phyloP scores from a whole-genome alignment of 2,888 invertebrate species.

The Biston stratarius region DNA sequence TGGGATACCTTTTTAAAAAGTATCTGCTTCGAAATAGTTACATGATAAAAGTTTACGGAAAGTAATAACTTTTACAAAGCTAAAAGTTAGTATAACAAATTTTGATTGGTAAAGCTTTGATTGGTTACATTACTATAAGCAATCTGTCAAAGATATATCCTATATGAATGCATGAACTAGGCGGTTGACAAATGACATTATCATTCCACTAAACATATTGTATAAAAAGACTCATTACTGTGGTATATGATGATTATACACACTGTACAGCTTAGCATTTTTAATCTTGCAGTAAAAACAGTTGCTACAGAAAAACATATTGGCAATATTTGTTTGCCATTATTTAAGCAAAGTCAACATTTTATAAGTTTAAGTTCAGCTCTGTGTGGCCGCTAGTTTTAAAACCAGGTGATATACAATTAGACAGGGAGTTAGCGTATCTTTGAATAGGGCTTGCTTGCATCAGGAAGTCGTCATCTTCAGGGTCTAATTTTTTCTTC shows the following conservation, averaged over 20 bases:
- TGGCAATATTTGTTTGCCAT: not conserved
- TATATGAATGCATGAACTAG: constrained; percentile 11
- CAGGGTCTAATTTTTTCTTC: constrained; percentile 71
- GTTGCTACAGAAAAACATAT: not conserved
- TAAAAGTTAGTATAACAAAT: not conserved
- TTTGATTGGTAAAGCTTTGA: no score
- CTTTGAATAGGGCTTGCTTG: constrained; percentile 67
- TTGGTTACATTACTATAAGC: not conserved
- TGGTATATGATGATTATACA: not conserved
- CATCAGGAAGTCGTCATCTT: constrained; percentile 80
- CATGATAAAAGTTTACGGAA: not conserved
- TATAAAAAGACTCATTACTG: not conserved
- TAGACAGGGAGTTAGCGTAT: constrained; percentile 66
- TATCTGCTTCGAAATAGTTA: no score
- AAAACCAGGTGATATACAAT: constrained; percentile 76
- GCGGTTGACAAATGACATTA: constrained; percentile 20
- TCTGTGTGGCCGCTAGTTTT: constrained; percentile 70
- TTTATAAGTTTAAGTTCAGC: constrained; percentile 33
- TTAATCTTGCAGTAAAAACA: not conserved
- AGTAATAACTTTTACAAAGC: not conserved
- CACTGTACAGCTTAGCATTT: not conserved
- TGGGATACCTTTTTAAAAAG: not conserved
- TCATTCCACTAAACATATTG: not conserved
- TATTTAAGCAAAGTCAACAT: not conserved
- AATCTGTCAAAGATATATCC: not conserved